phyloP scores from a whole-genome alignment of 2,888 invertebrate species.

The Axea sp. region DNA sequence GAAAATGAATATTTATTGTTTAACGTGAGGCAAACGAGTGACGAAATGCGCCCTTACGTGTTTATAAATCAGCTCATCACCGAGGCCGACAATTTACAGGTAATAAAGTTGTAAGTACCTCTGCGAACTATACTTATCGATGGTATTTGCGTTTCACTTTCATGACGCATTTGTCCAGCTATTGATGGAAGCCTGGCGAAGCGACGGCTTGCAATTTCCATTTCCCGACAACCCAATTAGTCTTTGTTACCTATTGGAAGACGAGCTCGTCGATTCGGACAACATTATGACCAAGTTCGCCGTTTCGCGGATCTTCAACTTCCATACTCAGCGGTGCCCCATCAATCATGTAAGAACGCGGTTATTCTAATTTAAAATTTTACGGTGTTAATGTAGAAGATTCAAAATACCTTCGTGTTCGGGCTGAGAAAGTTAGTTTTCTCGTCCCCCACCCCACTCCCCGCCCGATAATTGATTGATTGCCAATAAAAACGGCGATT shows the following conservation, averaged over 20 bases:
- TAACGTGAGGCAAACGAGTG: conserved; percentile 50
- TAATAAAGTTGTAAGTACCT: conserved; percentile 59
- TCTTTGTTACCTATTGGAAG: conserved; percentile 59
- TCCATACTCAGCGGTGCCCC: conserved; percentile 54
- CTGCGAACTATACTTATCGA: conserved; percentile 58
- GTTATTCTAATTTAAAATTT: conserved; percentile 1
- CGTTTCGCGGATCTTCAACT: conserved; percentile 59
- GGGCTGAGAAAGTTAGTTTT: too few relatives aligned
- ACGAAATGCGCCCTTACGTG: conserved; percentile 63
- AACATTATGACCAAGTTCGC: conserved; percentile 48
- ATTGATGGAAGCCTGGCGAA: conserved; percentile 50
- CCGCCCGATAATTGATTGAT: too few relatives aligned
- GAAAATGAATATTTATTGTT: conserved; percentile 62
- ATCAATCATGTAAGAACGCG: conserved; percentile 59
- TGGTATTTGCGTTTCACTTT: conserved; percentile 61
- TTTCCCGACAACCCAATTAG: conserved; percentile 60
- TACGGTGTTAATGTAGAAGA: not conserved
- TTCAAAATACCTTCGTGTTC: too few relatives aligned
- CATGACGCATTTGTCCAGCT: conserved; percentile 58
- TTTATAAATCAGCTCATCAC: conserved; percentile 59
- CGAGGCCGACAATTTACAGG: conserved; percentile 62
- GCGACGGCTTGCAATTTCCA: conserved; percentile 57
- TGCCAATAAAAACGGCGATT: too few relatives aligned
- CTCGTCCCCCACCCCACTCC: too few relatives aligned
- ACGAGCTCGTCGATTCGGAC: conserved; percentile 37